phyloP scores from a whole-genome alignment of 2,888 invertebrate genomes.

The Camptogramma bilineatum region DNA sequence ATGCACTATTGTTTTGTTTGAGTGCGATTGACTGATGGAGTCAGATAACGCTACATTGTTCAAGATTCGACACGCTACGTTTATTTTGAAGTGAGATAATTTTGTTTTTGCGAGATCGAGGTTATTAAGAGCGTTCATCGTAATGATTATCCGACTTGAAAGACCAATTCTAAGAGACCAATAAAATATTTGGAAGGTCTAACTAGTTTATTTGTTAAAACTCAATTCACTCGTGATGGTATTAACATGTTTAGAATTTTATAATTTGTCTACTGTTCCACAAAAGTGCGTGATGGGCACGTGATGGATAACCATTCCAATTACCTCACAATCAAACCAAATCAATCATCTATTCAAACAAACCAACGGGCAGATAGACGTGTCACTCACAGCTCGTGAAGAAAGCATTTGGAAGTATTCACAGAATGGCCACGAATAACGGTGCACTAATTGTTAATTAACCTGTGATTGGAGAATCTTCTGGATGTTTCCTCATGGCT shows the following conservation, averaged over 20 bases:
- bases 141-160: background rate
- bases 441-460: slow-evolving; percentile 12
- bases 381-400: slow-evolving; percentile 9
- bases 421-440: slow-evolving; percentile 3
- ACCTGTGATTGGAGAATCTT: slow-evolving; percentile 6
- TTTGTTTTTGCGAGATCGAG: background rate
- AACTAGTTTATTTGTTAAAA: background rate
- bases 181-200: too few species aligned
- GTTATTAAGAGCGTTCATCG: background rate
- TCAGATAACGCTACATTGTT: slow-evolving; percentile 1
- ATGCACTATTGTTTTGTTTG: slow-evolving; percentile 28
- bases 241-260: background rate
- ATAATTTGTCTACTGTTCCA: slow-evolving; percentile 9
- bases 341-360: slow-evolving; percentile 30
- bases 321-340: slow-evolving; percentile 26
- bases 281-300: background rate
- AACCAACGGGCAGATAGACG: slow-evolving; percentile 1
- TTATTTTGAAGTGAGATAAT: background rate
- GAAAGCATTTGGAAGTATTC: background rate
- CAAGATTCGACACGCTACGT: background rate
- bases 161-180: background rate
- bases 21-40: slow-evolving; percentile 13
- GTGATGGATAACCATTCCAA: slow-evolving; percentile 27
- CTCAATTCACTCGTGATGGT: too few species aligned
- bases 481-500: slow-evolving; percentile 13